Percentiles rank a stretch among this genome's conserved stretches.
These are phyloP conservation scores for Albula glossodonta DNA, from an alignment of 2,113 vertebrate genomes.

Conservation along the genomic window DNA sequence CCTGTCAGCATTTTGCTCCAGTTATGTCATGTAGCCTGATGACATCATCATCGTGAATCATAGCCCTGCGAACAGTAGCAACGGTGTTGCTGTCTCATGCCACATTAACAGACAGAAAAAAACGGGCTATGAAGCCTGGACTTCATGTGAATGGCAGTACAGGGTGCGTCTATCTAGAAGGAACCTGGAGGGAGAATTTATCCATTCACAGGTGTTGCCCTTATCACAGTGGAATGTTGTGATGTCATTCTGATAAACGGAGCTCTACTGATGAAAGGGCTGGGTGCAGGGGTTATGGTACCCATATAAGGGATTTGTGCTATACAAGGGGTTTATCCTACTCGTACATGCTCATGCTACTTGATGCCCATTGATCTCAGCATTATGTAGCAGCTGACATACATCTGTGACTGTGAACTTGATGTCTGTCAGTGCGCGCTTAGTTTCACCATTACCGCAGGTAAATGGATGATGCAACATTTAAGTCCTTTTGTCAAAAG, in stretches of 20 bases:
- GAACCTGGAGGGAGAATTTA: background rate
- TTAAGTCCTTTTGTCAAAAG: background rate
- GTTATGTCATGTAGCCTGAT: background rate
- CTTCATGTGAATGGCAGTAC: background rate
- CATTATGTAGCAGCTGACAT: background rate
- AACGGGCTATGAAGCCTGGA: background rate
- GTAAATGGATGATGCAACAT: background rate
- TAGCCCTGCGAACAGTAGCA: background rate
- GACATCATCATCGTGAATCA: conserved; percentile 11
- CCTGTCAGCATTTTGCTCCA: background rate
- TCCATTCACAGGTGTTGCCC: background rate
- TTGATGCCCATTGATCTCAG: background rate
- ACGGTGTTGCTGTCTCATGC: background rate
- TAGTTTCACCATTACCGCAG: background rate
- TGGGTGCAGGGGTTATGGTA: background rate
- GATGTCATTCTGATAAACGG: conserved; percentile 16
- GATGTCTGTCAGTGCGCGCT: background rate
- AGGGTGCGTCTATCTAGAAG: background rate
- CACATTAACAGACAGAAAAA: background rate
- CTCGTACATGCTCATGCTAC: background rate
- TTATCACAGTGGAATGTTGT: background rate
- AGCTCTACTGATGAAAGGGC: background rate
- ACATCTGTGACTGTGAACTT: background rate
- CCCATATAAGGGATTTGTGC: background rate
- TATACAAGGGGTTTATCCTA: background rate